phyloP scores from a whole-genome alignment of 1,140 invertebrate genomes.

The Lepidurus couesii region DNA sequence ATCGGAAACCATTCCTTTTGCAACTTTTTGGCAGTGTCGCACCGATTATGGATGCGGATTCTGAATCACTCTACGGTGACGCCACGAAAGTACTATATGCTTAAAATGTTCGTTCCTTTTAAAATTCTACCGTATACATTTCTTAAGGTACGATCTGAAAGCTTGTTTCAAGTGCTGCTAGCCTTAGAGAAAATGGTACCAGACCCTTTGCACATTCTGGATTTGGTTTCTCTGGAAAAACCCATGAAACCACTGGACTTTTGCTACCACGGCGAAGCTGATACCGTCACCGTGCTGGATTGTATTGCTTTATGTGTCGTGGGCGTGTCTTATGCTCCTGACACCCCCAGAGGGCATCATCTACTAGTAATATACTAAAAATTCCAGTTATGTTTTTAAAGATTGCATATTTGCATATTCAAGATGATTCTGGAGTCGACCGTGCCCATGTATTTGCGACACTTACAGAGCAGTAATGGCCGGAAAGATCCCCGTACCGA shows the following conservation, averaged over 20 bases:
- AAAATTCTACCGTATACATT: background rate
- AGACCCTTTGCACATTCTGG: conserved; percentile 90
- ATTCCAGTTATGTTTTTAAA: background rate
- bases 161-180: conserved; percentile 82
- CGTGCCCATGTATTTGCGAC: conserved; percentile 85
- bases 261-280: conserved; percentile 92
- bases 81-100: conserved; percentile 68
- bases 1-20: conserved; percentile 95
- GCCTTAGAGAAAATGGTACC: conserved; percentile 86
- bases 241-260: conserved; percentile 95
- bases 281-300: conserved; percentile 87
- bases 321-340: conserved; percentile 94
- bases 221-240: conserved; percentile 91
- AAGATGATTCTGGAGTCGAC: conserved; percentile 94
- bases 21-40: conserved; percentile 99
- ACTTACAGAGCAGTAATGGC: conserved; percentile 82
- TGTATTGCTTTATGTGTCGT: conserved; percentile 93
- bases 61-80: conserved; percentile 74
- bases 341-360: conserved; percentile 90
- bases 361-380: conserved; percentile 70
- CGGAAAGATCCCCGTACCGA: conserved; percentile 83
- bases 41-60: conserved; percentile 89
- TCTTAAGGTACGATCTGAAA: conserved; percentile 75
- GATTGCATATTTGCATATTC: too few relatives aligned
- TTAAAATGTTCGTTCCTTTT: background rate